Base-by-base conservation (phyloP, 1,140 invertebrate genomes). In the Mya arenaria region DNA sequence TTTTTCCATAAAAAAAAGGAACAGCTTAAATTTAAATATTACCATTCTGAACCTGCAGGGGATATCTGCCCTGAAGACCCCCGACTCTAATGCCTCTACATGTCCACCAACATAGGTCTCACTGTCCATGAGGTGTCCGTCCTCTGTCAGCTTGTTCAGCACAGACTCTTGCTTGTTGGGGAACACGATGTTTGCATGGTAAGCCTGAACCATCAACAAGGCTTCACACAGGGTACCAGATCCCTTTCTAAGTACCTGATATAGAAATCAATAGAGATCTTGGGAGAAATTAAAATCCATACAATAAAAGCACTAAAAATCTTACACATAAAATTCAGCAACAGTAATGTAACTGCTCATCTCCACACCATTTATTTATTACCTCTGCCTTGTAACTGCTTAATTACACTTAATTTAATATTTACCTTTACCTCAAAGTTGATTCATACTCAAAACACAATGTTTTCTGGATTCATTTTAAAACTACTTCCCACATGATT, bases 81-180 rank as follows among this genome's bases (percentile, higher is more conserved):
- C 99, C 15, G 97, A 99, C 92, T 99, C 99, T 28, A 99, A 91
- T 0, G 99, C 98, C 93, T 99, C 99, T 0, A 99, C 99, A 90
- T 99, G 98, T 4, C 98, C 99, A 30, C 99, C 99, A 4, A 99
- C 98, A 90, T 99, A 99, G 0, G 99, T 99, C 94, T 99, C 99
- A 4, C 96, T 95, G 89, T 99, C 97, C 10, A 99, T 93, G 0
- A 99, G 95, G 90, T 99, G 98, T 0, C 99, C 99, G 93, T 99
- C 97, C 8, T 94, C 93, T 0, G 98, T 99, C 41, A 99, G 91
- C 79, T 92, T 92, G 90, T 98, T 99, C 0, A 98, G 93, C 69
- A 97, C 94, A 5, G 95, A 95, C 90, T 97, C 96, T 90, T 99
- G 97, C 92, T 99, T 99, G 92, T 99, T 99, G 0, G 99, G 99